Evolutionary conservation across 37 sponge, comb jelly and placozoan genomes (phyloP), one percentile per base, ranked within the genome.

Genomic region (Eunapius fragilis): DNA sequence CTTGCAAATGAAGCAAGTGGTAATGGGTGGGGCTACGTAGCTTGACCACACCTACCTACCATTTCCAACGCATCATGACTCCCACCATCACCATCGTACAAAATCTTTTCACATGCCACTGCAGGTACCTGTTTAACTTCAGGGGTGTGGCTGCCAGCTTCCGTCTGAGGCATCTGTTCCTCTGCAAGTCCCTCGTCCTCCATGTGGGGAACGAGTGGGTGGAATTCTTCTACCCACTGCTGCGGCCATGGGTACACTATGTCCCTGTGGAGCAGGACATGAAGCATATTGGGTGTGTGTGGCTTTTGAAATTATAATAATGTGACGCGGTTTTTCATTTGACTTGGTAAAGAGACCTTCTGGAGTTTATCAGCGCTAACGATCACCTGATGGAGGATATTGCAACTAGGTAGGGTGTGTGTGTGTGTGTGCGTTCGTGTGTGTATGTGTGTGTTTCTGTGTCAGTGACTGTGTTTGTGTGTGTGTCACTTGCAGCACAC

Each of bases 121-220:
- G 6, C 37, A 95, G 96, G 80, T 96, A 96, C 78, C 72, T 96
- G 36, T 89, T 96, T 73, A 96, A 96, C 74, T 96, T 96, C 41
- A 87, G 95, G 33, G 97, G 97, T 35, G 97, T 94, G 45, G 94
- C 97, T 32, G 97, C 97, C n/a, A 96, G 97, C 70, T 96, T 96
- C 41, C 82, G 97, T 2, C 75, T 94, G 31, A 89, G 82, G 67
- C 97, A 96, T 79, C 79, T 96, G 45, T 96, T 96, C 86, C 86
- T 96, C 2, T 96, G 97, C 76, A 37, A 85, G 9, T 96, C 97
- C 0, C 48, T 96, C 28, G 97, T 96, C 58, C 74, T 96, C 23
- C 97, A 96, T 75, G 94, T 94, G 27, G 97, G 97, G 6, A 85
- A 89, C 13, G 97, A 94, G 68, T 96, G 97, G 97, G 71, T 67